Percentiles rank a stretch among this genome's conserved stretches.
phyloP scores from a whole-genome alignment of 2,113 vertebrate species.

The Rhinoderma darwinii region DNA sequence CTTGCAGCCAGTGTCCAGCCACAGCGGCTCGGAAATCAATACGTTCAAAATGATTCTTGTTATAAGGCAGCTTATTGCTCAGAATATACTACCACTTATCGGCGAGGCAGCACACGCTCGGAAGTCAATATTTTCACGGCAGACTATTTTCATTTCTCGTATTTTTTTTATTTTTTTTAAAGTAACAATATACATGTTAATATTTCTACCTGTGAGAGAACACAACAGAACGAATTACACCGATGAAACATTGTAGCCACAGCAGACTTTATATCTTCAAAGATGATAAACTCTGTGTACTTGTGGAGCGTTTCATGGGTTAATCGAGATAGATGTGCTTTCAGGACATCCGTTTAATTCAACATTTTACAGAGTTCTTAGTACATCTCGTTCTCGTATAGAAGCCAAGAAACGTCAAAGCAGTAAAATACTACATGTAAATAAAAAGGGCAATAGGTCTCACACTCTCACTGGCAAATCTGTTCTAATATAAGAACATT shows the following conservation, averaged over 20 bases:
- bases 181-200: not conserved
- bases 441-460: not conserved
- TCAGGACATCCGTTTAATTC: conserved; percentile 22
- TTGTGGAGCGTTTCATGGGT: not conserved
- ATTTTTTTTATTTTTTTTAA: not conserved
- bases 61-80: conserved; percentile 9
- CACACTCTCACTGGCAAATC: not conserved
- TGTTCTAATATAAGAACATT: not conserved
- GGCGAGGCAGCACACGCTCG: not conserved
- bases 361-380: conserved; percentile 8
- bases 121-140: conserved; percentile 26
- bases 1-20: conserved; percentile 31
- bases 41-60: conserved; percentile 14
- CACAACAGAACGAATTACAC: not conserved
- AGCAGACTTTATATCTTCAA: not conserved
- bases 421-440: not conserved
- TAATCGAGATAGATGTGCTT: not conserved
- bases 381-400: not conserved
- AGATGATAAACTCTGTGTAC: not conserved
- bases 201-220: conserved; percentile 28
- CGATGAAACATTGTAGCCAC: not conserved
- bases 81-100: conserved; percentile 22
- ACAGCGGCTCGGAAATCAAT: conserved; percentile 32
- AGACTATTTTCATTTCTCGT: conserved; percentile 11
- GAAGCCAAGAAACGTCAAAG: not conserved